Evolutionary conservation across 2,888 invertebrate genomes (phyloP), one percentile per base, ranked within the genome.

Genomic region (Hofmannophila pseudospretella): DNA sequence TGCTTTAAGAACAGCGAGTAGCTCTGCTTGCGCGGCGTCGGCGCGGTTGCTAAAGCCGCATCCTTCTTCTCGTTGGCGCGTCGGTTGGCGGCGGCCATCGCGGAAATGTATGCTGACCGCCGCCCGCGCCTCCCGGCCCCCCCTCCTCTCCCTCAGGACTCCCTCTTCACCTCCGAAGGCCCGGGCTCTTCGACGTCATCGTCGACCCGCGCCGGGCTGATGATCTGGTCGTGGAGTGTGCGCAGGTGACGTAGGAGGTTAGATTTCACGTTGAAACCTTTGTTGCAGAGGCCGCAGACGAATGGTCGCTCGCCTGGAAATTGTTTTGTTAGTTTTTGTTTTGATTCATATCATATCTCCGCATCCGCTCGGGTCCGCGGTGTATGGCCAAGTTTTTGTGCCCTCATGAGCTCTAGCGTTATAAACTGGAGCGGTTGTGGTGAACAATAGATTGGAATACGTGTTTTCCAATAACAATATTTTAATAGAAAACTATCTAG

Each of bases 181-280:
- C 49, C 62, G 10, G 47, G 49, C 11, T 48, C 53, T 16, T 50
- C 62, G 10, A 23, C 26, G 3, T 51, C 55, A 2, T 51, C 55
- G 1, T 67, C 79, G 11, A 62, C 47, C 10, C 51, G 49, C 28
- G 73, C 67, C 20, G 79, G 67, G 50, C 68, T 68, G 51, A 78
- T 69, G 38, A 91, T 88, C 72, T 91, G 91, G 71, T 93, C 92
- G 79, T 93, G 93, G 44, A 93, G 72, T 20, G 93, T 93, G 67
- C 93, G 89, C 66, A 93, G 72, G 67, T 94, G 93, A 47, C 93
- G 89, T 46, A 93, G 68, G 44, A 93, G 74, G 73, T 93, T 93
- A 44, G 93, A 93, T 67, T 93, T 93, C 46, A 93, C 93, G 73
- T 93, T 93, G 77, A 93, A 93, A 2, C 92, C 93, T 66, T 93